Evolutionary conservation across 1,140 invertebrate species (phyloP), one percentile per base, ranked within the genome.

Genomic region (Oreohelix idahoensis): DNA sequence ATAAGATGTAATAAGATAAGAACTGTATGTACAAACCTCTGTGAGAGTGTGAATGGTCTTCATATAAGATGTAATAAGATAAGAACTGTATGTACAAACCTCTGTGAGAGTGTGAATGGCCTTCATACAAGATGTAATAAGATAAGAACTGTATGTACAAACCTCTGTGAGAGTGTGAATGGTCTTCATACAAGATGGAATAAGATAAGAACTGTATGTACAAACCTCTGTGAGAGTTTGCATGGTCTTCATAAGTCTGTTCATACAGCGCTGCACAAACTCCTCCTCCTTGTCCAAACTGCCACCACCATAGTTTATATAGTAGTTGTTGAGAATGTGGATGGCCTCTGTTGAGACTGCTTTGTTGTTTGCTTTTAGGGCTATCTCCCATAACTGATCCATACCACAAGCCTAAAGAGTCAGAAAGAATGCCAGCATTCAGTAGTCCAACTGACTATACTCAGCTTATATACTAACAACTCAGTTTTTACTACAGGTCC

Each of bases 281-380:
- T 98, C 97, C 83, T 96, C 96, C 91, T 98, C 97, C 85, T 97
- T 95, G 80, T 97, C 96, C 38, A 98, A 90, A 15, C 88, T 86
- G 39, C 92, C 91, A 84, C 89, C 90, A 77, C 92, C 92, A 83
- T 90, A 95, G 38, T 96, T 96, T 94, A 98, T 97, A 92, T 98
- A 98, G 89, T 97, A 97, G 87, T 95, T 95, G 90, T 98, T 98
- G 49, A 98, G 93, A 90, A 97, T 97, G 89, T 98, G 96, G 83
- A 98, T 98, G 0, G 97, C 97, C 10, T 97, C 96, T 95, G 98
- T 96, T 84, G 96, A 98, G 0, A 98, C 97, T 91, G 98, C 97
- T 53, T 96, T 97, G 90, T 96, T 97, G 84, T 95, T 95, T 0
- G 97, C 97, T 85, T 96, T 94, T 0, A 98, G 92, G 0, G 97